Evolutionary conservation across 2,113 vertebrate species (phyloP).

Genomic region (Odobenus rosmarus): DNA sequence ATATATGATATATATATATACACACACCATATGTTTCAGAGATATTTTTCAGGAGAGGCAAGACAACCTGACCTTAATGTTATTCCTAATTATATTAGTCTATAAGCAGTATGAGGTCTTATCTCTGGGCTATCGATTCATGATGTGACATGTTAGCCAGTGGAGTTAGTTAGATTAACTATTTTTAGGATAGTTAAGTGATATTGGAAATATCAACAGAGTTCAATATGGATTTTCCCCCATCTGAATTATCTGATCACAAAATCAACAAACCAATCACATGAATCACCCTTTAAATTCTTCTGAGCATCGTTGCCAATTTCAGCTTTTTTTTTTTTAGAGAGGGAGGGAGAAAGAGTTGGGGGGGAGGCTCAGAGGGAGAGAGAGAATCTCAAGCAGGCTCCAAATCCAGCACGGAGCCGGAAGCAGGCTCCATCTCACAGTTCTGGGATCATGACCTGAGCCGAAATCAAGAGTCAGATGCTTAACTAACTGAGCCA

Average conservation of each 20-base stretch:
- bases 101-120: neutral
- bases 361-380: too few species aligned
- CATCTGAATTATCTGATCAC: neutral
- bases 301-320: neutral
- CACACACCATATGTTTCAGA: neutral
- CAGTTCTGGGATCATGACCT: too few species aligned
- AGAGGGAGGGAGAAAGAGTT: too few species aligned
- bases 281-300: neutral
- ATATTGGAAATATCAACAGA: neutral
- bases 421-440: too few species aligned
- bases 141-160: neutral
- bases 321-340: neutral
- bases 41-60: neutral
- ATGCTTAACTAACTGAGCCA: neutral
- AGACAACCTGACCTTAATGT: neutral
- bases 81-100: neutral
- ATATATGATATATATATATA: neutral
- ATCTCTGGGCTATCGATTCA: neutral
- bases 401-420: too few species aligned
- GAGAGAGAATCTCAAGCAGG: too few species aligned
- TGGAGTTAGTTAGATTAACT: neutral
- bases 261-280: neutral
- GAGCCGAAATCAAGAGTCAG: neutral
- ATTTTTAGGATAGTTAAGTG: slow-evolving; percentile 6
- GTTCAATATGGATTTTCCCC: neutral